Evolutionary conservation across 2,113 vertebrate genomes (phyloP).

Genomic region (Chaenogobius annularis): DNA sequence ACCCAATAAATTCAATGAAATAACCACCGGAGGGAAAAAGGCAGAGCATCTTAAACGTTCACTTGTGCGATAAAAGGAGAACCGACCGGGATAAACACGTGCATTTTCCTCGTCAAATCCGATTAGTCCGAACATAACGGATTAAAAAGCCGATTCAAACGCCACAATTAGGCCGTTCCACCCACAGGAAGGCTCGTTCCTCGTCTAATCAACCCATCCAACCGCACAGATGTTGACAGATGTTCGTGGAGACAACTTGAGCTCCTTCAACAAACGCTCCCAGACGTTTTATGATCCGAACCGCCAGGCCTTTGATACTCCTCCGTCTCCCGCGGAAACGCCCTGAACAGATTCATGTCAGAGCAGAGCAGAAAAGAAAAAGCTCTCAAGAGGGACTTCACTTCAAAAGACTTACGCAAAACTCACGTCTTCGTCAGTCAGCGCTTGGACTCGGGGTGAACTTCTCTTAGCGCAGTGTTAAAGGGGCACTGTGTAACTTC

Average conservation of each 20-base stretch:
- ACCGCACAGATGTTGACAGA: conserved; percentile 5
- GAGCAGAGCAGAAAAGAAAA: not conserved
- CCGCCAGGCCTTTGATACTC: conserved; percentile 12
- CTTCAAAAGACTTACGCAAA: conserved; percentile 44
- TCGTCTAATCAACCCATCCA: not conserved
- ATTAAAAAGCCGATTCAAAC: not conserved
- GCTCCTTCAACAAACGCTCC: conserved; percentile 1
- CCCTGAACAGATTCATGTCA: not conserved
- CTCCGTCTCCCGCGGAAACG: conserved; percentile 17
- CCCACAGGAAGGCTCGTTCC: not conserved
- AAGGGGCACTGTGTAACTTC: not conserved
- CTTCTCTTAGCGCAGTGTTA: not conserved
- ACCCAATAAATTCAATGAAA: too few species aligned
- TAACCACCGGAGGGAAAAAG: too few species aligned
- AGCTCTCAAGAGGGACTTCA: conserved; percentile 25
- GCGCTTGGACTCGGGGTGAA: not conserved
- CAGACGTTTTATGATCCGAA: conserved; percentile 21
- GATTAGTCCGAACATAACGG: not conserved
- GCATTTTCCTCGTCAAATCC: not conserved
- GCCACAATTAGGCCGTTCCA: not conserved
- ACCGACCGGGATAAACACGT: not conserved
- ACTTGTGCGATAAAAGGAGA: not conserved
- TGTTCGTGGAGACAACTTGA: not conserved
- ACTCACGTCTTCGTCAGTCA: not conserved
- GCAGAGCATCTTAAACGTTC: too few species aligned